Evolutionary conservation across 2,113 vertebrate genomes (phyloP), one percentile per base, ranked within the genome.

Genomic region (Coregonus clupeaformis): DNA sequence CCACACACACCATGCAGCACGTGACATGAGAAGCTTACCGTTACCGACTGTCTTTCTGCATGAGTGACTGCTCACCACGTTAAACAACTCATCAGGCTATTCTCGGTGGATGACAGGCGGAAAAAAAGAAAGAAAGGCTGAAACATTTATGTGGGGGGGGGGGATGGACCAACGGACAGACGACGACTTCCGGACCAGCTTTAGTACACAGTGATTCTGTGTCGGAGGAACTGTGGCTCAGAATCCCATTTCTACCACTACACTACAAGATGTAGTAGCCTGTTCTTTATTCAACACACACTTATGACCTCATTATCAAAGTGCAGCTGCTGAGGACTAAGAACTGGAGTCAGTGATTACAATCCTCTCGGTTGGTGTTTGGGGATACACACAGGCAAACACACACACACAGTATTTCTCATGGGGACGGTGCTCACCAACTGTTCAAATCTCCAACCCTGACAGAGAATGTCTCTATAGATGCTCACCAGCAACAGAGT

Each of bases 301-400:
- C 86, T 86, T 84, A 69, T 80, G 78, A 81, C 59, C 68, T 57
- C 78, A 79, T 81, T 80, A 80, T 69, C 78, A 27, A 27, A 27
- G 27, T 27, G 27, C 27, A 78, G 55, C 86, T 87, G 86, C 85
- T 87, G 82, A 80, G 81, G 70, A 79, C 72, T 80, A 27, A 71
- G 81, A 80, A 75, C 82, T 80, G 75, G 78, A 73, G 68, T 55
- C 55, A 75, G 81, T 74, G 79, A 75, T 80, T 75, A 79, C 49
- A 52, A 52, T 52, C 16, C 16, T 52, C 12, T 52, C 4, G 1
- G 36, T 52, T 13, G 77, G 80, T 82, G 82, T 76, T 72, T 2
- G 24, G 78, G 72, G 2, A 9, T 6, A 6, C 22, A 12, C 7
- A 24, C 59, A 60, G 2, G 6, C 68, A 72, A 11, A 36, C 32